Evolutionary conservation across 2,113 vertebrate species (phyloP).

Genomic region (Mola mola): DNA sequence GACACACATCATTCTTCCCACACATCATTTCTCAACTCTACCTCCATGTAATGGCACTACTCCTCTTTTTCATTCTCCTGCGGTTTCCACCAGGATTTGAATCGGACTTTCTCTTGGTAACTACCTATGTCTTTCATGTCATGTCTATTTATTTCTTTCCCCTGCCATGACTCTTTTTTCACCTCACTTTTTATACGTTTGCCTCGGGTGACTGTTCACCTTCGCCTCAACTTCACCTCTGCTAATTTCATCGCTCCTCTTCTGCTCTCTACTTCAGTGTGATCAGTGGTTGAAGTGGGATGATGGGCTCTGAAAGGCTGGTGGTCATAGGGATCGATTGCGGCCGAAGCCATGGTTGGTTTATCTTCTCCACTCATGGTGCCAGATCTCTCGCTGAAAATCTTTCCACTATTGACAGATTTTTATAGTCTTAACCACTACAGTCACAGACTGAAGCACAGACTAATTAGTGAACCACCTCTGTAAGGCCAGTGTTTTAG

Average conservation of each 20-base stretch:
- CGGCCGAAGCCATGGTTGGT: conserved; percentile 18
- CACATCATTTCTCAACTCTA: conserved; percentile 50
- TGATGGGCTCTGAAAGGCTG: conserved; percentile 28
- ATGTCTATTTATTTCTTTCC: conserved; percentile 19
- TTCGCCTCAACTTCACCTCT: conserved; percentile 15
- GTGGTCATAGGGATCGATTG: conserved; percentile 47
- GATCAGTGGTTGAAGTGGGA: conserved; percentile 27
- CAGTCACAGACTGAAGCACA: conserved; percentile 6
- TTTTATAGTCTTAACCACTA: conserved; percentile 25
- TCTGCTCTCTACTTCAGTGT: conserved; percentile 11
- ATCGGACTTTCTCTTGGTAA: conserved; percentile 9
- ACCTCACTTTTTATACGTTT: conserved; percentile 12
- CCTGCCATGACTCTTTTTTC: conserved; percentile 36
- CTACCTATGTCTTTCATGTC: conserved; percentile 17
- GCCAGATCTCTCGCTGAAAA: conserved; percentile 24
- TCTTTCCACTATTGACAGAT: conserved; percentile 30
- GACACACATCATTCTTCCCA: conserved; percentile 47
- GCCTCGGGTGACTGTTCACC: conserved; percentile 32
- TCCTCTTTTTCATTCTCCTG: conserved; percentile 26
- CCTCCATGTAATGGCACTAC: conserved; percentile 9
- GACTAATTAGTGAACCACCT: conserved; percentile 4
- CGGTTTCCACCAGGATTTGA: conserved; percentile 15
- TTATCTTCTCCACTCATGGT: conserved; percentile 31
- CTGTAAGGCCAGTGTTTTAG: not conserved
- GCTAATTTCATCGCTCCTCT: conserved; percentile 16